Conservation (phyloP, 2,888 invertebrate genomes). For the Xestia c-nigrum region DNA sequence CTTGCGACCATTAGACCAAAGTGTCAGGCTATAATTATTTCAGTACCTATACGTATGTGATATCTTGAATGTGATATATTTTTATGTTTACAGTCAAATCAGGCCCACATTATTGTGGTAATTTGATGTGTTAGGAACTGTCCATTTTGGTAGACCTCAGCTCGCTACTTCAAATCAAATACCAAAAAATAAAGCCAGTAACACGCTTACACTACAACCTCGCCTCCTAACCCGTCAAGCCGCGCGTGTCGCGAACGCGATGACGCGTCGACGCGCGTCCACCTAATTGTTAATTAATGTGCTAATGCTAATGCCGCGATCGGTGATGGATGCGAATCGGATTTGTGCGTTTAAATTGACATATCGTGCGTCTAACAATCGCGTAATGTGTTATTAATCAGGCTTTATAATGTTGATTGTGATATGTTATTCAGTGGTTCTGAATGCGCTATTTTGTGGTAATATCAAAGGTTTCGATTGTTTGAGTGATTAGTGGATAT, state of each 20-base stretch:
- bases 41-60: not conserved
- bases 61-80: not conserved
- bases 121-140: too few relatives aligned
- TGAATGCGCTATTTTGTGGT: conserved; percentile 46
- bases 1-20: not conserved
- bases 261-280: conserved; percentile 63
- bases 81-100: too few relatives aligned
- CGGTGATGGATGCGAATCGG: conserved; percentile 70
- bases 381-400: conserved; percentile 61
- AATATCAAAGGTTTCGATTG: conserved; percentile 25
- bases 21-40: not conserved
- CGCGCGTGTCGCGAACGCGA: conserved; percentile 64
- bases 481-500: conserved; percentile 20
- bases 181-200: not conserved
- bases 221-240: conserved; percentile 34
- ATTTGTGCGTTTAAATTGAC: conserved; percentile 68
- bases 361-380: conserved; percentile 54
- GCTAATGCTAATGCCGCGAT: conserved; percentile 68
- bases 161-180: too few relatives aligned
- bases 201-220: conserved; percentile 49
- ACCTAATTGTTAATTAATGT: conserved; percentile 68
- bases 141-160: too few relatives aligned
- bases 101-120: too few relatives aligned
- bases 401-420: conserved; percentile 42
- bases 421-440: conserved; percentile 16